phyloP scores from a whole-genome alignment of 2,113 vertebrate species.

The Pionites leucogaster region DNA sequence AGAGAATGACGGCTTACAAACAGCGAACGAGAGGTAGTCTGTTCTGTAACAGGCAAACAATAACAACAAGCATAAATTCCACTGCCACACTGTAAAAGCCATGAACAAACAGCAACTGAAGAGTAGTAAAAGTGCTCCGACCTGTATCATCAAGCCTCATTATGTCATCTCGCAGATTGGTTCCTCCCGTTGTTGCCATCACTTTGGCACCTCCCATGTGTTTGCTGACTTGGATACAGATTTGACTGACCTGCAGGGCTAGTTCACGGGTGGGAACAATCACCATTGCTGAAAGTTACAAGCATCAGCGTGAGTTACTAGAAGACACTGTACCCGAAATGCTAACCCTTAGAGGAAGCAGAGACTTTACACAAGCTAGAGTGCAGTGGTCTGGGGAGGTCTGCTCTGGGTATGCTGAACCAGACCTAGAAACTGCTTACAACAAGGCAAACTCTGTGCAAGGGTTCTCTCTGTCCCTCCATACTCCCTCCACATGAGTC shows the following conservation, averaged over 20 bases:
- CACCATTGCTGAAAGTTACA: conserved; percentile 85
- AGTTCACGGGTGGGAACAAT: conserved; percentile 98
- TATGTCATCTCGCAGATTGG: conserved; percentile 98
- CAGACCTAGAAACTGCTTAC: background rate
- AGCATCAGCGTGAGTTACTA: background rate
- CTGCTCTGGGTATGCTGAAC: background rate
- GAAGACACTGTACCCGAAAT: background rate
- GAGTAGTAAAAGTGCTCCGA: conserved; percentile 28
- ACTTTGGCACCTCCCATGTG: conserved; percentile 99
- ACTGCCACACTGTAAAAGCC: background rate
- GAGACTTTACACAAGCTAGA: background rate
- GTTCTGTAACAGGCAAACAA: background rate
- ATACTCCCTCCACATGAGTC: rapidly evolving
- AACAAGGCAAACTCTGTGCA: background rate
- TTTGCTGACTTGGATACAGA: conserved; percentile 99
- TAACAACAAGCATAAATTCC: background rate
- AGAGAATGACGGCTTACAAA: background rate
- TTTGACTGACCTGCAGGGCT: conserved; percentile 99
- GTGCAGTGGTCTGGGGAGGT: background rate
- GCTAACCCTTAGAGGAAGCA: background rate
- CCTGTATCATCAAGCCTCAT: conserved; percentile 99
- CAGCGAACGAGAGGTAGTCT: background rate
- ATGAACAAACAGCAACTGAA: background rate
- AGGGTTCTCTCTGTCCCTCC: background rate
- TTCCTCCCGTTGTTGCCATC: conserved; percentile 99